These are phyloP conservation scores for Picus viridis DNA, from an alignment of 2,797 vertebrate species.

Conservation along the genomic window DNA sequence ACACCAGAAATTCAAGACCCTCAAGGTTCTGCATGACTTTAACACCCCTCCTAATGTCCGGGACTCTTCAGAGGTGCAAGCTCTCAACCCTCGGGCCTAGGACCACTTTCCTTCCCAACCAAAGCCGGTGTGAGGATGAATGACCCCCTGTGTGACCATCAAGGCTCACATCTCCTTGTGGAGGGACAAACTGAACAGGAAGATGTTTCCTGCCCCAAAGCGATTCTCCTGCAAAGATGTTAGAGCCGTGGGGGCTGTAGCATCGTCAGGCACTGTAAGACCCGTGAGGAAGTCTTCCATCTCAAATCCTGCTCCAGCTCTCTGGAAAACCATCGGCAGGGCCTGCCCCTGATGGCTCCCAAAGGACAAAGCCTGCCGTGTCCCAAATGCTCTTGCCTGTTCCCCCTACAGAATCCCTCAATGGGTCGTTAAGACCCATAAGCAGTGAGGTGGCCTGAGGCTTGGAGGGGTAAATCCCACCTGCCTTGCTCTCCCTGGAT, in stretches of 20 bases:
- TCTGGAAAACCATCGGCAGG: neutral
- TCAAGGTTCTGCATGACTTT: neutral
- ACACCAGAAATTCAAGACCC: neutral
- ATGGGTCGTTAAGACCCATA: neutral
- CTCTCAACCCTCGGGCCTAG: neutral
- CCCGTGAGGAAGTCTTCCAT: neutral
- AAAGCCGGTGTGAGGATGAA: neutral
- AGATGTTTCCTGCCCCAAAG: conserved; percentile 13
- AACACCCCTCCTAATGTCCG: neutral
- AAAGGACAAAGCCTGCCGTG: neutral
- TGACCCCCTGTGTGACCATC: neutral
- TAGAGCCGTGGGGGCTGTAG: neutral
- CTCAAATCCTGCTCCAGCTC: neutral
- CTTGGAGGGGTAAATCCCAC: neutral
- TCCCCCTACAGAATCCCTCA: neutral
- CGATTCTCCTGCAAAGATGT: neutral
- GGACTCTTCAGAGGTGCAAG: neutral
- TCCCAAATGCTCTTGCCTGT: neutral
- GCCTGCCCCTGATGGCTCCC: neutral
- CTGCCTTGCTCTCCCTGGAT: neutral
- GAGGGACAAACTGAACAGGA: neutral
- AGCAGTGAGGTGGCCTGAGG: neutral
- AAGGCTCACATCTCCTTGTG: neutral
- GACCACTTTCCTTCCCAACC: neutral
- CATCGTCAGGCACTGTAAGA: neutral